Conservation (phyloP, 2,797 vertebrate species). For the Gymnothorax javanicus region DNA sequence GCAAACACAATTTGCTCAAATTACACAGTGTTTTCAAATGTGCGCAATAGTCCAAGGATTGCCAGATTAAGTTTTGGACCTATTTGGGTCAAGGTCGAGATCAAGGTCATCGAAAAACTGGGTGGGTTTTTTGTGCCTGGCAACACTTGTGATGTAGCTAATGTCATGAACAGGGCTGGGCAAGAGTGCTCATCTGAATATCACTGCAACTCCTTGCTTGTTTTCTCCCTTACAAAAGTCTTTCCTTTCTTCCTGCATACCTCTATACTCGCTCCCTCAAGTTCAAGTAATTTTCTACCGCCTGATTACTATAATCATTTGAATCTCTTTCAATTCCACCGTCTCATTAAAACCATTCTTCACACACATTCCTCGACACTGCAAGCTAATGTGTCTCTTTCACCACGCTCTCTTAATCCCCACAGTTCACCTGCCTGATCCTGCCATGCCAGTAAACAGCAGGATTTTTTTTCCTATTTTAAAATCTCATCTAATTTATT, state of each 20-base stretch:
- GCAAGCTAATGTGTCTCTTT: neutral
- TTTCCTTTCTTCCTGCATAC: neutral
- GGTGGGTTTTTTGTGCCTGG: too few relatives aligned
- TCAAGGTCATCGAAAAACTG: too few relatives aligned
- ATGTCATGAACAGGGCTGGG: neutral
- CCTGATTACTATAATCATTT: neutral
- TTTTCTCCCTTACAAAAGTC: neutral
- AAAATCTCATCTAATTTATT: slow-evolving; percentile 6
- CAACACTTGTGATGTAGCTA: neutral
- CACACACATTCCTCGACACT: neutral
- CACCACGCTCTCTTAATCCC: neutral
- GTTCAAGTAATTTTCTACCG: neutral
- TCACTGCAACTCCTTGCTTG: neutral
- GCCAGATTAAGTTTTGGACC: too few relatives aligned
- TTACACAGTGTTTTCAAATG: too few relatives aligned
- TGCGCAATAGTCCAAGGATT: too few relatives aligned
- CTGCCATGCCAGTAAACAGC: neutral
- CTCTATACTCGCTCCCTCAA: neutral
- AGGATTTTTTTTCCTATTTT: neutral
- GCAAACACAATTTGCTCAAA: too few relatives aligned
- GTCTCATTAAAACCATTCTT: slow-evolving; percentile 3
- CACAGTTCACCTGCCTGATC: neutral
- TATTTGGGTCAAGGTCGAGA: too few relatives aligned
- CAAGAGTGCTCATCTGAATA: neutral
- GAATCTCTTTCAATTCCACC: neutral